Percentiles rank a stretch among this genome's conserved stretches.
Conservation (phyloP, 92 coral and sea anemone species). For the Umimayanthus chanpuru region DNA sequence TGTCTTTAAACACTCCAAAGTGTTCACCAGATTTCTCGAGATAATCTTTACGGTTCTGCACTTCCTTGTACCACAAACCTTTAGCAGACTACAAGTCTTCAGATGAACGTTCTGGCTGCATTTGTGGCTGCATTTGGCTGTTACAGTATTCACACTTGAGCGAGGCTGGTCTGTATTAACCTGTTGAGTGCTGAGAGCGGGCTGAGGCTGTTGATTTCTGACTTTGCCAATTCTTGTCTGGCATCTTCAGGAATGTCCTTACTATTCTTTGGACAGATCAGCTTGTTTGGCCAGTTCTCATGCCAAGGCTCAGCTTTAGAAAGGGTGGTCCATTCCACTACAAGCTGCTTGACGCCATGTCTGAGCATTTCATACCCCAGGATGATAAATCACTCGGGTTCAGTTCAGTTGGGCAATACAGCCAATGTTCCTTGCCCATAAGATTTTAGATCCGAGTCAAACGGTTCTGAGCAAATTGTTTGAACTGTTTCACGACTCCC, state of each 20-base stretch:
- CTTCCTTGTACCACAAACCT: no score
- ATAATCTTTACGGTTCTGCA: conserved; percentile 27
- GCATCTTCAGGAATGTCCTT: neutral
- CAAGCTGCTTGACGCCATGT: neutral
- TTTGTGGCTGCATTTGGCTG: neutral
- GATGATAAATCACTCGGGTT: no score
- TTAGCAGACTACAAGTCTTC: no score
- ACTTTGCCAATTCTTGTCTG: neutral
- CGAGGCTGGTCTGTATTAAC: conserved; percentile 1
- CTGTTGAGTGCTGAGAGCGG: conserved; percentile 13
- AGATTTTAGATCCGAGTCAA: conserved; percentile 38
- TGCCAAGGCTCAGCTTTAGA: neutral
- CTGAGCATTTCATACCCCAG: no score
- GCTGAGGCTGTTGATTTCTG: neutral
- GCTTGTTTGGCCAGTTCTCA: conserved; percentile 33
- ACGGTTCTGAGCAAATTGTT: conserved; percentile 52
- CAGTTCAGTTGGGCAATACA: no score
- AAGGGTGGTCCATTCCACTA: conserved; percentile 44
- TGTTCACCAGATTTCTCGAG: no score
- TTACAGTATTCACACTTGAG: neutral
- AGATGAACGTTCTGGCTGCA: neutral
- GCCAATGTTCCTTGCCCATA: neutral
- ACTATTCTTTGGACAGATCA: neutral
- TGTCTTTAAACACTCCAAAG: no score
- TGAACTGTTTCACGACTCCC: conserved; percentile 33